Evolutionary conservation across 1,140 invertebrate species (phyloP).

Genomic region (Cydia fagiglandana): DNA sequence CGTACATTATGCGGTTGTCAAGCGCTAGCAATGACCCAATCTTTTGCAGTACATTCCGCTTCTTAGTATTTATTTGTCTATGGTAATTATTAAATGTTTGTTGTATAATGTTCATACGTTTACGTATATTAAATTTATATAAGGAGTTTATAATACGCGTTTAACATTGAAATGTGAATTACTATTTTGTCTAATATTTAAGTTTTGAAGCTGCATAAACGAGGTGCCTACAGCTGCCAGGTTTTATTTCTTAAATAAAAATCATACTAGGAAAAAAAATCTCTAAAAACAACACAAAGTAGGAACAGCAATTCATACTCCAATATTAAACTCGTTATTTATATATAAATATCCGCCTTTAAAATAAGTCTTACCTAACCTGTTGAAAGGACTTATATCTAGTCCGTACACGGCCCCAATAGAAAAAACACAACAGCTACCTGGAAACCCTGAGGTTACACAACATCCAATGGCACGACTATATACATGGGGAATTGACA

Average conservation of each 20-base stretch:
- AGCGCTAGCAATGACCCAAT: neutral
- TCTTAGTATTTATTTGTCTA: neutral
- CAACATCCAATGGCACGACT: slow-evolving; percentile 72
- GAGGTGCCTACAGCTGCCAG: neutral
- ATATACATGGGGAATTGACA: slow-evolving; percentile 77
- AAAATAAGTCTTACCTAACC: slow-evolving; percentile 5
- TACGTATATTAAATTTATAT: slow-evolving; percentile 16
- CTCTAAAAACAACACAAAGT: neutral
- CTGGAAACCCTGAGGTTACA: slow-evolving; percentile 53
- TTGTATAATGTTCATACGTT: neutral
- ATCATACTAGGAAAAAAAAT: too few species aligned
- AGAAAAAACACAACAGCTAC: slow-evolving; percentile 59
- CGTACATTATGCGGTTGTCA: neutral
- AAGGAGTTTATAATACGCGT: neutral
- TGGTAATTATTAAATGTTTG: slow-evolving; percentile 7
- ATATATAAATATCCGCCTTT: slow-evolving; percentile 11
- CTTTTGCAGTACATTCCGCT: neutral
- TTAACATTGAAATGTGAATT: neutral
- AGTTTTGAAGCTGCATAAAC: neutral
- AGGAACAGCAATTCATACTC: neutral
- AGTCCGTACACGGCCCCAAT: slow-evolving; percentile 43
- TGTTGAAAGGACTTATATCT: neutral
- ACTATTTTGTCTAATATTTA: too few species aligned
- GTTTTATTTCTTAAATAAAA: neutral
- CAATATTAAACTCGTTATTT: slow-evolving; percentile 2